Percentiles rank a stretch among this genome's conserved stretches.
These are phyloP conservation scores for Leptogaster cylindrica DNA, from an alignment of 2,888 invertebrate genomes.

Conservation along the genomic window DNA sequence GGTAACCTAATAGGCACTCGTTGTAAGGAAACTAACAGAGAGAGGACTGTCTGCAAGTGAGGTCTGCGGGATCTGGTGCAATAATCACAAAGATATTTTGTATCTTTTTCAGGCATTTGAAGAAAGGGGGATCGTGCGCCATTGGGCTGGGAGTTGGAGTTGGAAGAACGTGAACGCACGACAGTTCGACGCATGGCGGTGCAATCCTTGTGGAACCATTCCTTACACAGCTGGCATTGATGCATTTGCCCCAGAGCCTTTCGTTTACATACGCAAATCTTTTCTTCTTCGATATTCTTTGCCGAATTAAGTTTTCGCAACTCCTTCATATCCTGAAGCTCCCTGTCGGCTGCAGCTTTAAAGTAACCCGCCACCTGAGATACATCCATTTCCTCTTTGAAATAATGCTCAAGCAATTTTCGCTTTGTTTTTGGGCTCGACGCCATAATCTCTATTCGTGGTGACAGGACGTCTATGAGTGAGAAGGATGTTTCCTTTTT, in stretches of 20 bases:
- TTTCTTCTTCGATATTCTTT: slow-evolving; percentile 64
- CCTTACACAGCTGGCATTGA: slow-evolving; percentile 92
- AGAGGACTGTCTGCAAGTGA: slow-evolving; percentile 79
- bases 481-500: slow-evolving; percentile 76
- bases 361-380: slow-evolving; percentile 80
- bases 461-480: slow-evolving; percentile 73
- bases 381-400: slow-evolving; percentile 74
- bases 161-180: slow-evolving; percentile 41
- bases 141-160: slow-evolving; percentile 20
- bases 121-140: slow-evolving; percentile 46
- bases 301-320: slow-evolving; percentile 66
- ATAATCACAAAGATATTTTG: slow-evolving; percentile 85
- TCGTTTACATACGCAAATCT: slow-evolving; percentile 82
- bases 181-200: slow-evolving; percentile 53
- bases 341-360: slow-evolving; percentile 80
- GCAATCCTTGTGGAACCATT: slow-evolving; percentile 83
- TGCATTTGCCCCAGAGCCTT: slow-evolving; percentile 81
- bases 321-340: slow-evolving; percentile 76
- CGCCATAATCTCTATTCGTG: slow-evolving; percentile 58
- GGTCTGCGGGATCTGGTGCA: slow-evolving; percentile 89
- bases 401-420: slow-evolving; percentile 59
- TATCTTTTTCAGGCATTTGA: slow-evolving; percentile 56
- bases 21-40: slow-evolving; percentile 79
- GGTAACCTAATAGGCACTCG: slow-evolving; percentile 77
- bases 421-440: slow-evolving; percentile 54